Evolutionary conservation across 2,113 vertebrate genomes (phyloP), one percentile per base, ranked within the genome.

Genomic region (Apteryx owenii): DNA sequence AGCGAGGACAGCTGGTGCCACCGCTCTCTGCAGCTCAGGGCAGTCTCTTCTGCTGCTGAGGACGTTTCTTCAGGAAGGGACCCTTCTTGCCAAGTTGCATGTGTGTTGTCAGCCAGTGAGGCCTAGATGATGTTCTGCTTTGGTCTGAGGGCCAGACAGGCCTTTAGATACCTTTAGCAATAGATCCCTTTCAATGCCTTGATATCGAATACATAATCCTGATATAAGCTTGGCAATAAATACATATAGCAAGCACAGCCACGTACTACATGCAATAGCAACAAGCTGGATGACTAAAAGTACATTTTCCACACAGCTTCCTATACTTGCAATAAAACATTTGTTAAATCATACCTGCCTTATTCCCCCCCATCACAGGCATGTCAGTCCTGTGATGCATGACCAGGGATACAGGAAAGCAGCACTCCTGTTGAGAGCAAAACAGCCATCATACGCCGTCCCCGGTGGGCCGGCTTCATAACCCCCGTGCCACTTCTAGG

Each of bases 391-490:
- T 3, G 1, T 25, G 75, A 51, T 5, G 38, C 46, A 58, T 72
- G 64, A 42, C 15, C 3, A 2, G 29, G 56, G 28, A 36, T 40
- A 22, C 25, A 33, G 31, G 33, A 64, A 38, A 1, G 3, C 56
- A 70, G n/a, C 33, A 9, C 14, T 13, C 12, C 7, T 88, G 90
- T 25, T 44, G 33, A 26, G 17, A 64, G 44, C 42, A 54, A 53
- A 86, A 26, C 10, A 78, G 29, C 40, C 33, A 60, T 26, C 66
- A 31, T 16, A 28, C 0, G 0, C 8, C 31, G 13, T 33, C 46
- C 0, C 0, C 5, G n/a, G 68, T 31, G 22, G 50, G 5, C 65
- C 0, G 0, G 53, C 16, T 73, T 40, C 61, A 62, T 71, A 68
- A 48, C 26, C 51, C 33, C 6, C 51, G 38, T 2, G 1, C 40